A percentile compares a stretch with the other conserved stretches of the same genome.
Conservation (phyloP, 2,113 vertebrate species). For the Rhynchomys soricoides region DNA sequence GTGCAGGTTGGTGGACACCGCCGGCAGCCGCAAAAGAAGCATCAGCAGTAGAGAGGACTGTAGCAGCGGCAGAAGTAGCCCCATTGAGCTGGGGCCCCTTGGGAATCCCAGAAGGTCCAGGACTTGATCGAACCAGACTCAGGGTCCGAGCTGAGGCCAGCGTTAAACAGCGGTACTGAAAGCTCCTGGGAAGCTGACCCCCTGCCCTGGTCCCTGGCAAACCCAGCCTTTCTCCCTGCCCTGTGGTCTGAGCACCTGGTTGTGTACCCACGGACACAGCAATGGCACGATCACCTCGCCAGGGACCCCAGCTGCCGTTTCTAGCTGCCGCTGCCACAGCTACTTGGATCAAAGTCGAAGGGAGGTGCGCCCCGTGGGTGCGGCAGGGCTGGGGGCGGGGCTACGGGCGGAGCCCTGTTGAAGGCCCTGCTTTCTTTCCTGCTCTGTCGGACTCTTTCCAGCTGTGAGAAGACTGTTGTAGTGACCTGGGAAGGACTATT, state of each 20-base stretch:
- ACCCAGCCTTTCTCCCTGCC: not conserved
- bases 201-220: not conserved
- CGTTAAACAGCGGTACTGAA: not conserved
- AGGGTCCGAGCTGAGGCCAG: not conserved
- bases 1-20: not conserved
- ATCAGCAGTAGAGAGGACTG: not conserved
- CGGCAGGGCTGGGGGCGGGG: not conserved
- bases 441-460: not conserved
- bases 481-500: not conserved
- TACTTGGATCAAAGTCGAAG: not conserved
- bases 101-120: not conserved
- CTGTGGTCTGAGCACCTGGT: not conserved
- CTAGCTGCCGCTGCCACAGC: not conserved
- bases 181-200: not conserved
- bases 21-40: not conserved
- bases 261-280: not conserved
- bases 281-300: not conserved
- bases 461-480: not conserved
- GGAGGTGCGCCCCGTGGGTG: not conserved
- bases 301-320: not conserved
- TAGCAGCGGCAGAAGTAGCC: not conserved
- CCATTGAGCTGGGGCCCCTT: slow-evolving; percentile 21
- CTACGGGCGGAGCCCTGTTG: not conserved
- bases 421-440: not conserved
- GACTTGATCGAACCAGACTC: not conserved